Base-by-base conservation (phyloP, 2,113 vertebrate species). In the Erpornis zantholeuca region DNA sequence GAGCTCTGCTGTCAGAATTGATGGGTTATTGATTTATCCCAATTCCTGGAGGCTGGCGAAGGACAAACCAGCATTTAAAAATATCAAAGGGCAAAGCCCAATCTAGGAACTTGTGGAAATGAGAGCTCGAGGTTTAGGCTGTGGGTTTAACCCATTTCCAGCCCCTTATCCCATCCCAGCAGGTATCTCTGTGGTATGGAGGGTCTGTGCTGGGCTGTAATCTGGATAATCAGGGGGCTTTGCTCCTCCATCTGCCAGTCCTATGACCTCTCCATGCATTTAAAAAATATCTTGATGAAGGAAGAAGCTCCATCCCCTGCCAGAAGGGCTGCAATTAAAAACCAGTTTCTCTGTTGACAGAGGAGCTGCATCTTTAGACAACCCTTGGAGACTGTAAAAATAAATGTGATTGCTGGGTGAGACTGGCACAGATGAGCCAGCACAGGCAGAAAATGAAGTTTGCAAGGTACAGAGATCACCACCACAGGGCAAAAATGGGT, bases 401-500 rank as follows among this genome's bases (percentile, higher is more conserved):
- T 47, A 69, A 59, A 49, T 23, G 5, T 4, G n/a, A 17, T 7
- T 24, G n/a, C 69, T 36, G 57, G 70, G 10, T 4, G 5, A 57
- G 65, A 5, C 36, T 49, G 86, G 69, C 72, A 27, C n/a, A 10
- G 63, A 27, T 0, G 14, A 88, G 47, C 45, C 44, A 36, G 49
- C 50, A 21, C 12, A 16, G 27, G 18, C 63, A 77, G 64, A 33
- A 63, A 47, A 63, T 0, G n/a, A 9, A 42, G 42, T 18, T 33
- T 63, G 40, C 61, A 12, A 10, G 35, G 61, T 15, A 8, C 24
- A 60, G 56, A 14, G 49, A 73, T 12, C 42, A 33, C 42, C 45
- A 52, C 7, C 5, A 0, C 1, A 4, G 70, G 60, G 54, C 42
- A 35, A 54, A 19, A 2, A 1, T 1, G 12, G n/a, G 3, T 9